A percentile compares a stretch with the other conserved stretches of the same genome.
These are phyloP conservation scores for Drosophila putrida DNA, from an alignment of 2,888 invertebrate species.

Conservation along the genomic window DNA sequence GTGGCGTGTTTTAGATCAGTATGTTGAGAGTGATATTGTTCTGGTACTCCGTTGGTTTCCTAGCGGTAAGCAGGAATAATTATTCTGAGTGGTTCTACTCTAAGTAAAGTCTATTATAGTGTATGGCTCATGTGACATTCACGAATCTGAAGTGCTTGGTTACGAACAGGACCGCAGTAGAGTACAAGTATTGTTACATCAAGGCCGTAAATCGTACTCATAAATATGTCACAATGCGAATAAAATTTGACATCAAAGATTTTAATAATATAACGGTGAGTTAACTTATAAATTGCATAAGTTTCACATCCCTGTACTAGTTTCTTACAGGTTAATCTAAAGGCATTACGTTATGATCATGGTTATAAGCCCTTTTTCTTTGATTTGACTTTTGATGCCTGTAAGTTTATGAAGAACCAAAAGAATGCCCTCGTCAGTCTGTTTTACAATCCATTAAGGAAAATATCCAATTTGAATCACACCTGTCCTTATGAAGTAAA, in stretches of 20 bases:
- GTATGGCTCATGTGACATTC: neutral
- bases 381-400: constrained; percentile 25
- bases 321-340: constrained; percentile 19
- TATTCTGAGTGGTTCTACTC: neutral
- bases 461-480: constrained; percentile 39
- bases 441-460: constrained; percentile 6
- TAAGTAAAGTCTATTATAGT: neutral
- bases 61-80: neutral
- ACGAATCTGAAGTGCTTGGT: neutral
- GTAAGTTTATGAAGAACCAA: constrained; percentile 37
- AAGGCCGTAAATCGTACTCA: neutral
- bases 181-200: neutral
- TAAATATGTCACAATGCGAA: neutral
- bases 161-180: neutral
- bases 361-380: constrained; percentile 44
- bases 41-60: neutral
- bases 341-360: constrained; percentile 23
- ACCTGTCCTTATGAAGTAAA: constrained; percentile 31
- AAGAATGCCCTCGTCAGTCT: neutral
- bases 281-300: neutral
- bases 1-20: neutral
- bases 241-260: neutral
- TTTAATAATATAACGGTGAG: neutral
- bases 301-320: neutral
- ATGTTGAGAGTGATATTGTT: neutral